Evolutionary conservation across 2,797 vertebrate genomes (phyloP).

Genomic region (Cottoperca gobio): DNA sequence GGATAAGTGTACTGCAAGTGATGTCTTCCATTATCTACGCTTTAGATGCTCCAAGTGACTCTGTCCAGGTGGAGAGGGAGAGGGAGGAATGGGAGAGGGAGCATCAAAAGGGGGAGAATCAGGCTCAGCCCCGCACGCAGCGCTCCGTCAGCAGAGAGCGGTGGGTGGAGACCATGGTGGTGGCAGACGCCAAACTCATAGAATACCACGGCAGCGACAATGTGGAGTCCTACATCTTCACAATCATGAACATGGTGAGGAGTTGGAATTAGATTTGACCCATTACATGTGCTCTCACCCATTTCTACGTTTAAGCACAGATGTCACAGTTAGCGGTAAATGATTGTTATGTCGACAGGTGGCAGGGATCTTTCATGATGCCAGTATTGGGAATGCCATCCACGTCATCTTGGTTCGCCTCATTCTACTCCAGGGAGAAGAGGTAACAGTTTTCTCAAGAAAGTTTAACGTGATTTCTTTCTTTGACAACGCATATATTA

Average conservation of each 20-base stretch:
- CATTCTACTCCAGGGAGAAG: slow-evolving; percentile 94
- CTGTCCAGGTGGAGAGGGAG: slow-evolving; percentile 81
- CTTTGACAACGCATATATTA: neutral
- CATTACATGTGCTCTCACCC: neutral
- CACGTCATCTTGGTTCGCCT: slow-evolving; percentile 95
- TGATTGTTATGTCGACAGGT: slow-evolving; percentile 84
- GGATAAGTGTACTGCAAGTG: slow-evolving; percentile 21
- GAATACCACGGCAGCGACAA: slow-evolving; percentile 95
- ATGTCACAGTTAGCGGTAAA: neutral
- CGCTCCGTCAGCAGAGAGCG: slow-evolving; percentile 95
- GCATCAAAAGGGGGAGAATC: slow-evolving; percentile 60
- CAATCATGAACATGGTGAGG: slow-evolving; percentile 98
- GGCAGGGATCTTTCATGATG: slow-evolving; percentile 94
- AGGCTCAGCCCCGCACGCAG: slow-evolving; percentile 71
- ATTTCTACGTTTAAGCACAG: neutral
- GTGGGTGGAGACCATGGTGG: slow-evolving; percentile 98
- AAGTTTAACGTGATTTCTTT: neutral
- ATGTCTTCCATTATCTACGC: slow-evolving; percentile 35
- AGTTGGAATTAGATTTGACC: neutral
- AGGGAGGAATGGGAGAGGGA: slow-evolving; percentile 89
- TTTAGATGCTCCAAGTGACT: slow-evolving; percentile 84
- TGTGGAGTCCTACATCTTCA: slow-evolving; percentile 96
- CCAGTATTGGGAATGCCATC: slow-evolving; percentile 96
- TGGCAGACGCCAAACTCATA: slow-evolving; percentile 96
- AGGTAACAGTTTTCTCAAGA: slow-evolving; percentile 82